Evolutionary conservation across 2,797 vertebrate species (phyloP).

Genomic region (Catharus ustulatus): DNA sequence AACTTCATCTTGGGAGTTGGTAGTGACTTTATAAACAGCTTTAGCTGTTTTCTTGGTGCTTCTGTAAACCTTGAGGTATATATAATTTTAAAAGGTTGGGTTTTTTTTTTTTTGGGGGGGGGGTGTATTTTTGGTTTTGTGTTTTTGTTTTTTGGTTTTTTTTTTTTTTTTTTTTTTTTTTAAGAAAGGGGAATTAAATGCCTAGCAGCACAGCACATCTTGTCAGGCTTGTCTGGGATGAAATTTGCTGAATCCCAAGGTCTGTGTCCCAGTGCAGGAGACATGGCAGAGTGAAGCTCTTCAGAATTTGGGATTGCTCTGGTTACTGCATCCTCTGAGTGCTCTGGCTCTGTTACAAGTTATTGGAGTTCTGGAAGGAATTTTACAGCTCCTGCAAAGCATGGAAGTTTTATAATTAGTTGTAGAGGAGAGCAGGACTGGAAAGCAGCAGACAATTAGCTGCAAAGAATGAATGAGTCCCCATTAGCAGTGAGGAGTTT

Average conservation of each 20-base stretch:
- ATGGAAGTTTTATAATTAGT: background rate
- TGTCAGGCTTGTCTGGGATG: background rate
- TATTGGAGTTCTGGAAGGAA: background rate
- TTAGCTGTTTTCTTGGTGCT: background rate
- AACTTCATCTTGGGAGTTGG: background rate
- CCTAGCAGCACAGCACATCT: background rate
- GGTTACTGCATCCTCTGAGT: background rate
- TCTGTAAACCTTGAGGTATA: background rate
- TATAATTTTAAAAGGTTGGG: background rate
- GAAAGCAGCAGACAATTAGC: constrained; percentile 22
- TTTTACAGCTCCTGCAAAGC: background rate
- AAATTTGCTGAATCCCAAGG: background rate
- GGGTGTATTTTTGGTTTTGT: too few relatives aligned
- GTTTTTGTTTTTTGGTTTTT: too few relatives aligned
- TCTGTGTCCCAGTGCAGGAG: fast-evolving
- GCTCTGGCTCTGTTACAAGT: background rate
- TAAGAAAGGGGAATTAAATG: background rate
- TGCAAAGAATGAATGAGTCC: background rate
- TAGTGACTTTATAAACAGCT: background rate
- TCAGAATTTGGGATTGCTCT: background rate
- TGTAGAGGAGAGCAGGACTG: background rate
- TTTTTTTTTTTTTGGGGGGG: too few relatives aligned
- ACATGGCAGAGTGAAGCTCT: background rate
- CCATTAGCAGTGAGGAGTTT: constrained; percentile 26
- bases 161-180: too few relatives aligned